phyloP scores from a whole-genome alignment of 2,797 vertebrate species.

The Dromococcyx pavoninus region DNA sequence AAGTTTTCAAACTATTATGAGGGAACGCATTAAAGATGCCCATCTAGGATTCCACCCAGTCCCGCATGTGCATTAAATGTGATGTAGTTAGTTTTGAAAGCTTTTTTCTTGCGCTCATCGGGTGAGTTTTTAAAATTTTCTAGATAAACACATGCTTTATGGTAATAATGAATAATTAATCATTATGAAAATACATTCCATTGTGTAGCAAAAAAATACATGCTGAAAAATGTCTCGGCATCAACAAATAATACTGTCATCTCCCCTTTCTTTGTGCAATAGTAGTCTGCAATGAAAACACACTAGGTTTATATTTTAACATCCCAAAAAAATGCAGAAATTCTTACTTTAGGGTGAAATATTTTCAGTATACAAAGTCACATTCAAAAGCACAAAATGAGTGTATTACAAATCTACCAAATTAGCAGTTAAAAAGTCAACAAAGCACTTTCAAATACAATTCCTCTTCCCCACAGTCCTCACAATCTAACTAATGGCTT shows the following conservation, averaged over 20 bases:
- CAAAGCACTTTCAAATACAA: background rate
- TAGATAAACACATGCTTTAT: background rate
- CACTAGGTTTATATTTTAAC: background rate
- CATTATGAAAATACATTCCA: background rate
- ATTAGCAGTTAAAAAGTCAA: background rate
- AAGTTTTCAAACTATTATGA: background rate
- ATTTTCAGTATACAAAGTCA: background rate
- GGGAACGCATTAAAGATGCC: background rate
- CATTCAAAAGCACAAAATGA: background rate
- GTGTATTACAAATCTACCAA: background rate
- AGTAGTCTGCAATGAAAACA: background rate
- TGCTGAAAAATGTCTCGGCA: background rate
- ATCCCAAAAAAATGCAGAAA: background rate
- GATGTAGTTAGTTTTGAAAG: constrained; percentile 18
- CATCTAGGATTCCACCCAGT: background rate
- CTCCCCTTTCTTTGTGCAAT: background rate
- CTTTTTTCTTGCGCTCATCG: background rate
- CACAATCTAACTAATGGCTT: background rate
- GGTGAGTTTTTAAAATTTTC: background rate
- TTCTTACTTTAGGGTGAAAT: background rate
- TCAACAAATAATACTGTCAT: background rate
- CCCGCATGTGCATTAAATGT: background rate
- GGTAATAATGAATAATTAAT: constrained; percentile 27
- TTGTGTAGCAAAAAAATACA: constrained; percentile 2
- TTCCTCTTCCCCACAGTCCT: background rate